phyloP scores from a whole-genome alignment of 2,113 vertebrate genomes.

The Heterochromis multidens region DNA sequence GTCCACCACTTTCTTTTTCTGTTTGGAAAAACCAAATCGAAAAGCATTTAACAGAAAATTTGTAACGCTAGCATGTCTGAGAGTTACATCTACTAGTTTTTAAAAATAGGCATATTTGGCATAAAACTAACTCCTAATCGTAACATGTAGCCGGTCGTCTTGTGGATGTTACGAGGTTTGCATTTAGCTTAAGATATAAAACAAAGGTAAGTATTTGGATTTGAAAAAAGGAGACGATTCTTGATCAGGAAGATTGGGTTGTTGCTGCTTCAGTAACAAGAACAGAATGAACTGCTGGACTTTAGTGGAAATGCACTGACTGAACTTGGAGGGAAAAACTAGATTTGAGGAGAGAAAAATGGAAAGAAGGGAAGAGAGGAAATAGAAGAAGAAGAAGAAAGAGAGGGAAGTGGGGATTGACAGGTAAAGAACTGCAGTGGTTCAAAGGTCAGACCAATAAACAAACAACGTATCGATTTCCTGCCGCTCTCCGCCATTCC shows the following conservation, averaged over 20 bases:
- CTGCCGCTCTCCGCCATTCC: constrained; percentile 35
- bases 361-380: not conserved
- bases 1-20: not conserved
- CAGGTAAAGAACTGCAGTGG: constrained; percentile 23
- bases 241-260: not conserved
- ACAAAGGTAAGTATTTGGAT: not conserved
- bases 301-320: not conserved
- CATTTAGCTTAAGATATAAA: not conserved
- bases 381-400: not conserved
- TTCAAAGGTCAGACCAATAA: constrained; percentile 63
- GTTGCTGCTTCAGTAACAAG: not conserved
- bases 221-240: not conserved
- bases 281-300: not conserved
- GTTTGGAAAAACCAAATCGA: not conserved
- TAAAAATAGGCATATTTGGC: not conserved
- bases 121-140: not conserved
- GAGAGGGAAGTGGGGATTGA: not conserved
- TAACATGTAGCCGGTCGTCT: not conserved
- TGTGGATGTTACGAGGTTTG: not conserved
- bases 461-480: constrained; percentile 69
- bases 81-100: not conserved
- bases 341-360: not conserved
- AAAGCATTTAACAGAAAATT: not conserved
- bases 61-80: not conserved
- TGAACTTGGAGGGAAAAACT: not conserved